phyloP scores from a whole-genome alignment of 2,113 vertebrate species.

The Mastomys coucha region DNA sequence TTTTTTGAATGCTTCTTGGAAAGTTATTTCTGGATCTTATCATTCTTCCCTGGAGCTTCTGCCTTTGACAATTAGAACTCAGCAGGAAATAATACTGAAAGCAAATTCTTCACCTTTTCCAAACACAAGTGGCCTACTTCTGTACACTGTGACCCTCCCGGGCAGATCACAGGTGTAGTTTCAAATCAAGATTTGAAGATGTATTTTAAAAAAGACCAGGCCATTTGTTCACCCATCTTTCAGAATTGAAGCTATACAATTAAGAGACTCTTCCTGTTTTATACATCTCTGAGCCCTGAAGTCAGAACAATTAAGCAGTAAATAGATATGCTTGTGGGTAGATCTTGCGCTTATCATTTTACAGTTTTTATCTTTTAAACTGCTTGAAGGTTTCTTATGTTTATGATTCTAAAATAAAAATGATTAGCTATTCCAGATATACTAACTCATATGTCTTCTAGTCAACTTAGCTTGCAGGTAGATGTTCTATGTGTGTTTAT shows the following conservation, averaged over 20 bases:
- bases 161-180: neutral
- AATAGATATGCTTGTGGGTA: neutral
- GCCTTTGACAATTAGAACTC: slow-evolving; percentile 54
- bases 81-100: slow-evolving; percentile 50
- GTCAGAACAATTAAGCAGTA: neutral
- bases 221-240: neutral
- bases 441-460: neutral
- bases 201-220: neutral
- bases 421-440: neutral
- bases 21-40: slow-evolving; percentile 64
- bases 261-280: neutral
- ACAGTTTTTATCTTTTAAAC: neutral
- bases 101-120: slow-evolving; percentile 55
- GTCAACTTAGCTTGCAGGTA: neutral
- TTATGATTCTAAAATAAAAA: neutral
- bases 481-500: neutral
- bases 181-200: slow-evolving; percentile 37
- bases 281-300: neutral
- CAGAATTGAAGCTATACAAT: neutral
- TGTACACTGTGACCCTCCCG: slow-evolving; percentile 15
- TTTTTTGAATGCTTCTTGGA: slow-evolving; percentile 49
- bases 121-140: slow-evolving; percentile 50
- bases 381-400: neutral
- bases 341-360: neutral
- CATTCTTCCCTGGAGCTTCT: slow-evolving; percentile 51